Percentiles rank a stretch among this genome's conserved stretches.
These are phyloP conservation scores for Drosophila seguyi DNA, from an alignment of 1,140 invertebrate species.

Conservation along the genomic window DNA sequence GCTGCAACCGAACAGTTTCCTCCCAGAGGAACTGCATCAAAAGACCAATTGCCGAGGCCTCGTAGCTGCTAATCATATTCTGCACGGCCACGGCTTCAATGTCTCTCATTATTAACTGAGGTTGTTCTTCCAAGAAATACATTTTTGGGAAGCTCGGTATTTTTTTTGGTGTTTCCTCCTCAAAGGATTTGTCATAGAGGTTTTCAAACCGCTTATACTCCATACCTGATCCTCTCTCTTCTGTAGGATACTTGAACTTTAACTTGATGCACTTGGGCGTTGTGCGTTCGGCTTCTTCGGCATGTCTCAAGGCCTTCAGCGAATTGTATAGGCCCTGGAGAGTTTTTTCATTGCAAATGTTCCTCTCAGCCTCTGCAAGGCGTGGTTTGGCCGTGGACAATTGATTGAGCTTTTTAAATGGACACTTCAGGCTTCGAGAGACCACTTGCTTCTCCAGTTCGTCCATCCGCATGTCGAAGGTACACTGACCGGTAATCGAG, in stretches of 20 bases:
- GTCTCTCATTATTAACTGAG: background rate
- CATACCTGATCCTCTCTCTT: accelerated
- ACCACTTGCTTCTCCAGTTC: slow-evolving; percentile 67
- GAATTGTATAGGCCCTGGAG: slow-evolving; percentile 67
- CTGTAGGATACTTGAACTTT: background rate
- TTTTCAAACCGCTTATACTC: background rate
- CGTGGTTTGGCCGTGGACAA: slow-evolving; percentile 67
- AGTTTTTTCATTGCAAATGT: slow-evolving; percentile 67
- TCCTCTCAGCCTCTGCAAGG: slow-evolving; percentile 61
- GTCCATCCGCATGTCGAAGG: slow-evolving; percentile 75
- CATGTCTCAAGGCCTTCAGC: slow-evolving; percentile 23
- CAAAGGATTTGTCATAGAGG: background rate
- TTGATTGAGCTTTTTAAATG: slow-evolving; percentile 64
- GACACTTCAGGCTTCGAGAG: slow-evolving; percentile 51
- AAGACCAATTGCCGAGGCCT: slow-evolving; percentile 63
- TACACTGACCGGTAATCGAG: slow-evolving; percentile 42
- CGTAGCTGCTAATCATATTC: slow-evolving; percentile 61
- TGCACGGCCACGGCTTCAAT: slow-evolving; percentile 38
- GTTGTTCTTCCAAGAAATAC: background rate
- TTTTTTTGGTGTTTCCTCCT: too few relatives aligned
- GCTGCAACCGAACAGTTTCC: slow-evolving; percentile 89
- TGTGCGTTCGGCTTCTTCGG: background rate
- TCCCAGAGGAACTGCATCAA: slow-evolving; percentile 85
- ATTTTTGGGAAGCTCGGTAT: too few relatives aligned
- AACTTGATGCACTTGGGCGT: slow-evolving; percentile 46